phyloP scores from a whole-genome alignment of 1,140 invertebrate species.

The Nasonia longicornis region DNA sequence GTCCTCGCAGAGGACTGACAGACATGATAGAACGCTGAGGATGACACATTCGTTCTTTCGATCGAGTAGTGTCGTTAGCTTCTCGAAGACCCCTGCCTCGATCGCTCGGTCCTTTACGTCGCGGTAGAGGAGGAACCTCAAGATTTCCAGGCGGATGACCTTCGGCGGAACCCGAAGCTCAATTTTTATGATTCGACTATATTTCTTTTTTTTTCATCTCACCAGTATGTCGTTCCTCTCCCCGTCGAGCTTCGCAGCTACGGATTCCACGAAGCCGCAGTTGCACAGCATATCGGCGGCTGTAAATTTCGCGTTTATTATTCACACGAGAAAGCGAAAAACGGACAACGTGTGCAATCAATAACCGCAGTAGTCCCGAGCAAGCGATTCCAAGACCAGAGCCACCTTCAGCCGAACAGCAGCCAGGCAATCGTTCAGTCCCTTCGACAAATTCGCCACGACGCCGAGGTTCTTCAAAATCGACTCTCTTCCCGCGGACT shows the following conservation, averaged over 20 bases:
- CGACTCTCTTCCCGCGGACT: conserved; percentile 49
- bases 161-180: conserved; percentile 19
- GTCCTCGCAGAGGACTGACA: conserved; percentile 52
- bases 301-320: not conserved
- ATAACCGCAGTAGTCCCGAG: conserved; percentile 33
- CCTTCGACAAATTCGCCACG: conserved; percentile 48
- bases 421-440: conserved; percentile 48
- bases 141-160: conserved; percentile 49
- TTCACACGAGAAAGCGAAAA: not conserved
- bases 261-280: conserved; percentile 47
- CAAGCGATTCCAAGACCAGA: conserved; percentile 49
- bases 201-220: not conserved
- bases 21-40: conserved; percentile 46
- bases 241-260: conserved; percentile 41
- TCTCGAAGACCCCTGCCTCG: conserved; percentile 49
- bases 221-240: conserved; percentile 52
- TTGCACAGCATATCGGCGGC: conserved; percentile 48
- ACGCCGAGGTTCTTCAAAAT: conserved; percentile 49
- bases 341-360: not conserved
- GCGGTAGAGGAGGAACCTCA: conserved; percentile 48
- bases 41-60: conserved; percentile 50
- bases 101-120: conserved; percentile 47
- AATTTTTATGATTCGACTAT: no score
- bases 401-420: conserved; percentile 50
- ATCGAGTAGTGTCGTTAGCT: conserved; percentile 46